Conservation (phyloP, 2,113 vertebrate genomes). For the cat (Felis catus) region F.catus_Fca126_mat1.0 CM031420.1:133393501-133394000, state of each 20-base stretch:
- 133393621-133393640: not conserved
- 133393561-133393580: not conserved
- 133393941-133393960: slow-evolving; percentile 4
- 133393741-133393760: not conserved
- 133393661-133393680: not conserved
- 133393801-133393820: not conserved
- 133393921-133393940: slow-evolving; percentile 18
- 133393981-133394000: not conserved
- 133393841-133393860: not conserved
- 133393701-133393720: not conserved
- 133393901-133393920: slow-evolving; percentile 7
- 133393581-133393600: not conserved
- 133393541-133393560: not conserved
- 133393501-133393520: not conserved
- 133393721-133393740: not conserved
- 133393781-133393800: not conserved
- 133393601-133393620: not conserved
- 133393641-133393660: not conserved
- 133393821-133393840: slow-evolving; percentile 20
- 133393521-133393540: not conserved
- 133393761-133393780: not conserved
- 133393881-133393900: slow-evolving; percentile 12
- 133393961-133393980: not conserved
- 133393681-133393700: not conserved
- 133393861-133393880: not conserved